Base-by-base conservation (phyloP, 2,113 vertebrate genomes). In the Tragelaphus scriptus region DNA sequence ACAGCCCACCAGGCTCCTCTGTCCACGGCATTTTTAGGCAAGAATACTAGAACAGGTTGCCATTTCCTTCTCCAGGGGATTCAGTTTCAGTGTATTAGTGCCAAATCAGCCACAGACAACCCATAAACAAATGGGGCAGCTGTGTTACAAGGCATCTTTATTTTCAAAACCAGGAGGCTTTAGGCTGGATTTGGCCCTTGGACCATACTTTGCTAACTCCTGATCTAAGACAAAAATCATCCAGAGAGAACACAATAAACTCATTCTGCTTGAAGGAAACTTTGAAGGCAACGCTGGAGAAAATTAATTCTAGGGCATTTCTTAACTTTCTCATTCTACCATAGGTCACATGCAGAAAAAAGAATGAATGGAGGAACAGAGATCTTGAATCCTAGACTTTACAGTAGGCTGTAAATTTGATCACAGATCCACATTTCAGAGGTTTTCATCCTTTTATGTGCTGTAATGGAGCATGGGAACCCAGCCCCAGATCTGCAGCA, bases 221-320 rank as follows among this genome's bases (percentile, higher is more conserved):
- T 63, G 82, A 86, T 40, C 53, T 40, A 21, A 81, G 25, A 95
- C 10, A 71, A 63, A 79, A 91, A 53, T 26, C 47, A 80, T 36
- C 30, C 40, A 44, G 47, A 89, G 47, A 89, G 25, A 92, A 26
- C 3, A 47, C 12, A 56, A 82, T 53, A 17, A 77, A 77, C 26
- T 30, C 4, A 85, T 40, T 95, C 82, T 95, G 28, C 94, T 30
- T 17, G 40, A 85, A 88, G 56, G 55, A 95, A 92, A 90, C 44
- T 56, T n/a, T 53, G 40, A 65, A 17, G 16, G 9, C 25, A 85
- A 84, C 4, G 7, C 47, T 75, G 25, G 71, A 32, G 30, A 91
- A 40, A 51, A 68, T 40, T 25, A 56, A 84, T 36, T 17, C 77
- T 3, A 59, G 82, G 55, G 11, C 40, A 44, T 93, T 90, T 49